A percentile compares a stretch with the other conserved stretches of the same genome.
phyloP scores from a whole-genome alignment of 2,888 invertebrate genomes.

The Cephonodes hylas region DNA sequence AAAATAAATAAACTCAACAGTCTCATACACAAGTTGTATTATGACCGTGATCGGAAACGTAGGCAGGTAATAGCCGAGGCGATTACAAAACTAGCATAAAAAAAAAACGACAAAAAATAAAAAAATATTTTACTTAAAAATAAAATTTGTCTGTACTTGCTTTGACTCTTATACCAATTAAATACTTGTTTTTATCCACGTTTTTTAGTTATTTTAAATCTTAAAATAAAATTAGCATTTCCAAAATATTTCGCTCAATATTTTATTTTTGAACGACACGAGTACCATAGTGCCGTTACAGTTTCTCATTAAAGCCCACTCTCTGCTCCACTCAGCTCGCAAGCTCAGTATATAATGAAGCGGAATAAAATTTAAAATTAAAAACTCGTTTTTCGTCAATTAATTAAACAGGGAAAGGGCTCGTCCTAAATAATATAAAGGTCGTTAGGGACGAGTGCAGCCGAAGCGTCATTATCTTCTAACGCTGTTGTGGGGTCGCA shows the following conservation, averaged over 20 bases:
- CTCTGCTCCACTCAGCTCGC: conserved; percentile 23
- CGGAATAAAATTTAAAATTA: conserved; percentile 51
- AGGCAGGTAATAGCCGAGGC: too few relatives aligned
- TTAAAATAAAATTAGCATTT: too few relatives aligned
- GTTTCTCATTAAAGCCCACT: conserved; percentile 13
- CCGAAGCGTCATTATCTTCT: conserved; percentile 71
- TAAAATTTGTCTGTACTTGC: too few relatives aligned
- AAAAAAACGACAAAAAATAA: too few relatives aligned
- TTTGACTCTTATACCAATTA: too few relatives aligned
- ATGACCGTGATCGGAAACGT: too few relatives aligned
- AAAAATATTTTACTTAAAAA: too few relatives aligned
- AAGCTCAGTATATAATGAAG: conserved; percentile 27
- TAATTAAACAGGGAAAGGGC: conserved; percentile 74
- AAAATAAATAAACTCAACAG: too few relatives aligned
- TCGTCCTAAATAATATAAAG: conserved; percentile 74
- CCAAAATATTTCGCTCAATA: too few relatives aligned
- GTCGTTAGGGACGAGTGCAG: conserved; percentile 72
- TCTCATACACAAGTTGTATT: too few relatives aligned
- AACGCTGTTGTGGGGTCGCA: conserved; percentile 27
- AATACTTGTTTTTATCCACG: background rate
- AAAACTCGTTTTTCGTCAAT: conserved; percentile 66
- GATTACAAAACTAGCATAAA: too few relatives aligned
- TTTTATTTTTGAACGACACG: background rate
- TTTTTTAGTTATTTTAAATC: too few relatives aligned
- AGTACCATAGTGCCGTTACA: conserved; percentile 4